Evolutionary conservation across 2,113 vertebrate species (phyloP), one percentile per base, ranked within the genome.

Genomic region (Vulpes lagopus): DNA sequence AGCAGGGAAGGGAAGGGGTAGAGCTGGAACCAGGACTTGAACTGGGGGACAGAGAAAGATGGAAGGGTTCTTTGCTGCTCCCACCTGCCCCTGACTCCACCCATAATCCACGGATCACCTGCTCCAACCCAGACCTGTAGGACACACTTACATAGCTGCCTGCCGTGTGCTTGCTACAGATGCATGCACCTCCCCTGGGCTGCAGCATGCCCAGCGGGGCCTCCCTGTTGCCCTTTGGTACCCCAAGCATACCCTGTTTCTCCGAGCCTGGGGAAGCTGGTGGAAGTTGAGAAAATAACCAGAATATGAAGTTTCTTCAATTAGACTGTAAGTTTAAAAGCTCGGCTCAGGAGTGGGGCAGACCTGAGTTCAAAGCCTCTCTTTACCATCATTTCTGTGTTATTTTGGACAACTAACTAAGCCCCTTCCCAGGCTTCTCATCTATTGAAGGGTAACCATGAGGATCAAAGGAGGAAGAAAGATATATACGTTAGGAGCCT

Each of bases 91-190:
- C 67, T 8, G 12, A 11, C 35, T 27, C 51, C 32, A 19, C 55
- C 32, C 20, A 1, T 27, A 71, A 22, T n/a, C 35, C 80, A 67
- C 57, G 43, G 82, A 11, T 64, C n/a, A 43, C 65, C 64, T 69
- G 15, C 22, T 73, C 55, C 60, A 30, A 11, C 38, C 16, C 69
- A 53, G 53, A 74, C 14, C 0, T 9, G 1, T 0, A 27, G 64
- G 38, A 55, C 55, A 2, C 2, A 8, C 27, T 32, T 12, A 22
- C 32, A 5, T 4, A 7, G 9, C 79, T 25, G 30, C 73, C 84
- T 0, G 1, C 7, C 20, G 20, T 6, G 16, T 0, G 14, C 43
- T 0, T 8, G 11, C 27, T 27, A 16, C 81, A 62, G 17, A n/a
- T 11, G 17, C 43, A 3, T 17, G 0, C 7, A 0, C 20, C 30